phyloP scores from a whole-genome alignment of 1,140 invertebrate genomes.

The Thaumatotibia leucotreta region DNA sequence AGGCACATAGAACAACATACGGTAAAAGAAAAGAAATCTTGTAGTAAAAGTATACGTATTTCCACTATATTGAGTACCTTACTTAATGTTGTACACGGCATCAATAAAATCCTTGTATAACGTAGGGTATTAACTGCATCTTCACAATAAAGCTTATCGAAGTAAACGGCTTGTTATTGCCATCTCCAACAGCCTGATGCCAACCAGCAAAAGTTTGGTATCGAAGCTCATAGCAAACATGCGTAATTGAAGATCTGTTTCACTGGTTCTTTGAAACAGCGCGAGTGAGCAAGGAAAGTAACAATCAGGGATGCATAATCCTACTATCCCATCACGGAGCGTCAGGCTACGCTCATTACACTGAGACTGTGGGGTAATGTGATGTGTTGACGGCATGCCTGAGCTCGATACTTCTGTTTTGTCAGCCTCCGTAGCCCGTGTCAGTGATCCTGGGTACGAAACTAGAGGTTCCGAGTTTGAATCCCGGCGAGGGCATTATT shows the following conservation, averaged over 20 bases:
- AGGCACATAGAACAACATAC: no score
- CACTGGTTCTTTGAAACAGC: not conserved
- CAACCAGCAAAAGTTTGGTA: not conserved
- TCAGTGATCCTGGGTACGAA: no score
- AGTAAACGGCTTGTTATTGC: slow-evolving; percentile 14
- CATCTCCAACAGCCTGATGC: not conserved
- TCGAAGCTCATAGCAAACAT: not conserved
- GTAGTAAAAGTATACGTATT: no score
- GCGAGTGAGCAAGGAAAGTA: not conserved
- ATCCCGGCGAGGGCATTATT: no score
- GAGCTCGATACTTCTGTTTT: not conserved
- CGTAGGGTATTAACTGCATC: slow-evolving; percentile 15
- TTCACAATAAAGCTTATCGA: slow-evolving; percentile 30
- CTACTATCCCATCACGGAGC: not conserved
- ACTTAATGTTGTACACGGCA: not conserved
- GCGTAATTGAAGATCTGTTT: not conserved
- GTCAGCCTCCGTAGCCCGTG: no score
- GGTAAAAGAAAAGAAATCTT: no score
- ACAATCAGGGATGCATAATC: not conserved
- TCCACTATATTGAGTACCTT: no score
- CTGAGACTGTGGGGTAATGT: not conserved
- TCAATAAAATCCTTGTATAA: not conserved
- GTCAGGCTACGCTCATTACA: slow-evolving; percentile 4
- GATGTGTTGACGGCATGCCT: not conserved
- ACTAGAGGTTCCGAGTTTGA: no score